Percentiles rank a stretch among this genome's conserved stretches.
These are phyloP conservation scores for Piscicola geometra DNA, from an alignment of 2,888 invertebrate genomes.

Conservation along the genomic window DNA sequence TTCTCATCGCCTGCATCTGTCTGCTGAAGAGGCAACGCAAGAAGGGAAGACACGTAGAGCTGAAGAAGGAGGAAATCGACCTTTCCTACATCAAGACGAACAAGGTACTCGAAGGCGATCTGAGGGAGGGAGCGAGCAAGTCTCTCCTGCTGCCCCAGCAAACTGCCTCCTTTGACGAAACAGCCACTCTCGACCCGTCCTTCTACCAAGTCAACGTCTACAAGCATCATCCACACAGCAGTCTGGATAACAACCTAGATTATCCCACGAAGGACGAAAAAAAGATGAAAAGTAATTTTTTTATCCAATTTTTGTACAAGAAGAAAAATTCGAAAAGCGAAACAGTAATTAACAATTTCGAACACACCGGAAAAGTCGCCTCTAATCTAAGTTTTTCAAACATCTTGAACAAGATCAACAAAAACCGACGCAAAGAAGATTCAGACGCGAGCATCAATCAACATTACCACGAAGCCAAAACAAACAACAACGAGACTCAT, in stretches of 20 bases:
- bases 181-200: slow-evolving; percentile 10
- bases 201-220: slow-evolving; percentile 14
- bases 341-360: not conserved
- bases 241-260: not conserved
- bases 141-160: slow-evolving; percentile 10
- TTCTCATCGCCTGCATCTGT: slow-evolving; percentile 35
- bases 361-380: not conserved
- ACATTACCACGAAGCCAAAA: slow-evolving; percentile 3
- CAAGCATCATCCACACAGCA: not conserved
- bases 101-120: slow-evolving; percentile 1
- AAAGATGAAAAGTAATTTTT: not conserved
- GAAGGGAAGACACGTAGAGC: slow-evolving; percentile 1
- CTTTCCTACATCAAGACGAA: slow-evolving; percentile 5
- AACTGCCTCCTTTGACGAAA: not conserved
- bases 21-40: slow-evolving; percentile 18
- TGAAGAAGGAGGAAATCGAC: slow-evolving; percentile 5
- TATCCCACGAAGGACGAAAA: not conserved
- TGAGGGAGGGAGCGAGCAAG: slow-evolving; percentile 20
- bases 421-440: not conserved
- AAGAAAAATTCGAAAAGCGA: not conserved
- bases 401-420: not conserved
- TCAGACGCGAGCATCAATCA: not conserved
- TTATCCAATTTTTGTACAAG: not conserved
- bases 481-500: not conserved
- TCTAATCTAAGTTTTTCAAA: not conserved